phyloP scores from a whole-genome alignment of 2,888 invertebrate genomes.

The Spisula subtruncata region DNA sequence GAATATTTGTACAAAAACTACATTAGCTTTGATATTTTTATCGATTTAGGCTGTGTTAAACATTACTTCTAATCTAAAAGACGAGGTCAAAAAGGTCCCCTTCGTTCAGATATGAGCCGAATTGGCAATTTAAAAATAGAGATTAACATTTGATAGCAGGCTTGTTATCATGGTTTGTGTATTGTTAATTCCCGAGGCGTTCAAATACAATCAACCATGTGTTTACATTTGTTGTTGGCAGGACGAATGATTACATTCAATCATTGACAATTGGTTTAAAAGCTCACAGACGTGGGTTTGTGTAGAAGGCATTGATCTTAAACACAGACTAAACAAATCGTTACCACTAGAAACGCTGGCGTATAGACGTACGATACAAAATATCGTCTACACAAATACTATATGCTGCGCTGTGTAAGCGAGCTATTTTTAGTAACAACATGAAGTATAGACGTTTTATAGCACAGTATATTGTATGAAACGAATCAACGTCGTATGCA shows the following conservation, averaged over 20 bases:
- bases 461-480: not conserved
- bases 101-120: not conserved
- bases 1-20: too few relatives aligned
- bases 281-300: not conserved
- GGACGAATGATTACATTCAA: not conserved
- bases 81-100: not conserved
- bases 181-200: not conserved
- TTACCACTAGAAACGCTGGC: not conserved
- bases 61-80: not conserved
- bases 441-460: not conserved
- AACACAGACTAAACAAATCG: not conserved
- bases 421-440: not conserved
- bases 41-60: too few relatives aligned
- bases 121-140: not conserved
- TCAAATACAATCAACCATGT: not conserved
- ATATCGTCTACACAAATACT: conserved; percentile 13
- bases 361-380: not conserved
- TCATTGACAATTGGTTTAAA: not conserved
- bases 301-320: not conserved
- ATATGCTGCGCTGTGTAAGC: not conserved
- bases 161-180: not conserved
- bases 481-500: too few relatives aligned
- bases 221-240: conserved; percentile 13
- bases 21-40: too few relatives aligned
- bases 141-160: not conserved